Evolutionary conservation across 2,113 vertebrate species (phyloP).

Genomic region (Herpetotheres cachinnans): DNA sequence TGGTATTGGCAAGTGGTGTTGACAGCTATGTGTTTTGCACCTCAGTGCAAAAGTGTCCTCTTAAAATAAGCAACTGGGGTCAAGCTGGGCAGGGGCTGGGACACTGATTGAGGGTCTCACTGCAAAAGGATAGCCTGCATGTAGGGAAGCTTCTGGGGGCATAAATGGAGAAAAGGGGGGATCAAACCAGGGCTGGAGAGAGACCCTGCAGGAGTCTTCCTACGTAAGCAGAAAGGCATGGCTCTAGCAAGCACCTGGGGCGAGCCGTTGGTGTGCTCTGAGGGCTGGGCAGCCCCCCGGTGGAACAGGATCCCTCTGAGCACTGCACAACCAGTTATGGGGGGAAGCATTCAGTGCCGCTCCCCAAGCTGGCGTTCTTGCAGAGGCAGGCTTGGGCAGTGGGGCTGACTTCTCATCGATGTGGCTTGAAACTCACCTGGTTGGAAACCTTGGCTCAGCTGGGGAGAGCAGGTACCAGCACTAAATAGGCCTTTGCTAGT

Average conservation of each 20-base stretch:
- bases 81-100: background rate
- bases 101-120: fast-evolving
- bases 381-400: background rate
- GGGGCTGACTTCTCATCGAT: fast-evolving
- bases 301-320: background rate
- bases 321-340: fast-evolving
- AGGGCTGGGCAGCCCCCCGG: background rate
- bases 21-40: background rate
- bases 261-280: background rate
- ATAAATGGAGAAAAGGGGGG: background rate
- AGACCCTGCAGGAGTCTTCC: background rate
- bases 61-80: background rate
- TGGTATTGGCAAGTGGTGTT: background rate
- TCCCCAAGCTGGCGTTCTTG: background rate
- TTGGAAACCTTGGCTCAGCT: background rate
- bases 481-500: background rate
- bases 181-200: background rate
- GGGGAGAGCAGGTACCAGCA: background rate
- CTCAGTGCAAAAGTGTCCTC: background rate
- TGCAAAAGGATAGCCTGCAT: background rate
- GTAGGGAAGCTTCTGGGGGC: background rate
- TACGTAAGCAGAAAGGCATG: background rate
- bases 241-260: background rate
- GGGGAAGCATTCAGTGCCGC: background rate
- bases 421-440: background rate